Evolutionary conservation across 2,888 invertebrate species (phyloP), one percentile per base, ranked within the genome.

Genomic region (Gisinianus flammeolus): DNA sequence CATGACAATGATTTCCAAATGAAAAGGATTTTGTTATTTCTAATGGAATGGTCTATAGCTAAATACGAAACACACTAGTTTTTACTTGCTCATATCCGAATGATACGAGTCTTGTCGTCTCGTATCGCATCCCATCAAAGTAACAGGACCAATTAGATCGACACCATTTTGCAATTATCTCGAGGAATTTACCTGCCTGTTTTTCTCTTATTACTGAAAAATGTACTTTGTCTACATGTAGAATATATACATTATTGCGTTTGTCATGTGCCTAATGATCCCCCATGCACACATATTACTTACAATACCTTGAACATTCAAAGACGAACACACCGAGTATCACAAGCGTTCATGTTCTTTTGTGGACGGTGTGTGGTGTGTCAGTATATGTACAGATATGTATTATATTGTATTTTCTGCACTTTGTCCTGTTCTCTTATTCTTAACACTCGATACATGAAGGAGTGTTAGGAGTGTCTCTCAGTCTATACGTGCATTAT

Each of bases 81-180:
- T n/a, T n/a, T n/a, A n/a, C n/a, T n/a, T n/a, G n/a, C n/a, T n/a
- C n/a, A n/a, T n/a, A n/a, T n/a, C n/a, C n/a, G n/a, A n/a, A n/a
- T n/a, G n/a, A n/a, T n/a, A n/a, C n/a, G n/a, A n/a, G n/a, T n/a
- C n/a, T 22, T 24, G 62, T 64, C 62, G 62, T 64, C 6, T 24
- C 22, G 8, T 64, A 6, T 19, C 3, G 8, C 31, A 30, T n/a
- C n/a, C n/a, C 66, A 66, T 30, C 66, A 24, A 66, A 66, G 66
- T 30, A 24, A 33, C 19, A 72, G 66, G 52, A 30, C 81, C 84
- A 84, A 84, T 84, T 84, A 84, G 83, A 84, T 82, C 79, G 79
- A 84, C 84, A 84, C 80, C 82, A 82, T 83, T 84, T 84, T 82
- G 84, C 84, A 84, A 84, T 84, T 84, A 84, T 83, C 81, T 76